Evolutionary conservation across 2,113 vertebrate species (phyloP), one percentile per base, ranked within the genome.

Genomic region (Neodontobutis hainanensis): DNA sequence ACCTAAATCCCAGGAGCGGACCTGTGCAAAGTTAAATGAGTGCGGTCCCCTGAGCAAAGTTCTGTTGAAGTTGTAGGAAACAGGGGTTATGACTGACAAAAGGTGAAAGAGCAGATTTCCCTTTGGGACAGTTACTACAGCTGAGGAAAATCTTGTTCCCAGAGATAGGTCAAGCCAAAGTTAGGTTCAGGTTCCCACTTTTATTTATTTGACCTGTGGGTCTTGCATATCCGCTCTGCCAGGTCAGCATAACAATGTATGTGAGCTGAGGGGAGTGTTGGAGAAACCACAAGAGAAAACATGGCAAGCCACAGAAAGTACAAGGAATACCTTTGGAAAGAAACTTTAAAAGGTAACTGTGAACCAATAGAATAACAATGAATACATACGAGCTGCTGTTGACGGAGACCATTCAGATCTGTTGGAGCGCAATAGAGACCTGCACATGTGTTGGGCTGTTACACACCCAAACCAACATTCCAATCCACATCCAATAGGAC

Each of bases 121-220:
- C 77, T 57, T 49, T 67, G 77, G 72, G 74, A 59, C 19, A 36
- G 16, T 58, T 70, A 82, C 79, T 83, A 73, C 80, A 80, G 77
- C 61, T 77, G 71, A 75, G 69, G 49, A 71, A 65, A 71, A 49
- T 5, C 51, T 60, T 65, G 55, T 65, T 76, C 49, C 53, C 76
- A 58, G 64, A 67, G 62, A 69, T 64, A 46, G 70, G 74, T 60
- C 40, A 27, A 62, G 46, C 14, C 49, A 68, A 57, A 75, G 19
- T 70, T 34, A 65, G 73, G 71, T 65, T 80, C 65, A 79, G 80
- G 77, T 86, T 87, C 70, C 80, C 50, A 27, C 67, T 82, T 66
- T 63, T 85, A 86, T 88, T 86, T 84, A 74, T 73, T 75, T 86
- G 84, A 90, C 81, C 85, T 62, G 79, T 48, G 71, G 67, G 76